A percentile compares a stretch with the other conserved stretches of the same genome.
These are phyloP conservation scores for Unio pictorum DNA, from an alignment of 2,888 invertebrate species.

Conservation along the genomic window DNA sequence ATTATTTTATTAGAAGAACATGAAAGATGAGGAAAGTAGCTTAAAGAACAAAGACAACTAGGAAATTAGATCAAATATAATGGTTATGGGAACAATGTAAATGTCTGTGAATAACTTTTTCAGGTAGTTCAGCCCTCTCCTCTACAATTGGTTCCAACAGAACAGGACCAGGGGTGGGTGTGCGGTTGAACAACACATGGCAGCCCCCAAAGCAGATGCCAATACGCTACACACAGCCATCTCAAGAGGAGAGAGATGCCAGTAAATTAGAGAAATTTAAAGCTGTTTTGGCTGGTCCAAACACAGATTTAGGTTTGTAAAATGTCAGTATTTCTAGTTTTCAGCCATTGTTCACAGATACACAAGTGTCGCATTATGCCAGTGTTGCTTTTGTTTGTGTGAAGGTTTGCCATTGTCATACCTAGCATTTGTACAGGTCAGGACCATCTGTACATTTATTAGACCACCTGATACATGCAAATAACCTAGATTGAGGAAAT, in stretches of 20 bases:
- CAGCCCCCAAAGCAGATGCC: conserved; percentile 59
- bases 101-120: no score
- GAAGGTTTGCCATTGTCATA: no score
- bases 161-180: conserved; percentile 70
- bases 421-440: no score
- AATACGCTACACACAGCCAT: conserved; percentile 50
- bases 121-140: conserved; percentile 6
- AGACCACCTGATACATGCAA: no score
- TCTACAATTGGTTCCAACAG: conserved; percentile 29
- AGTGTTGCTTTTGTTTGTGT: no score
- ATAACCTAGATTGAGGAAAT: no score
- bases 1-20: no score
- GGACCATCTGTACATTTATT: no score
- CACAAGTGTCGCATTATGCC: background rate
- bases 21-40: no score
- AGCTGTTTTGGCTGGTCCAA: conserved; percentile 82
- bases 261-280: conserved; percentile 91
- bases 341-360: background rate
- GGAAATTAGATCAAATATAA: no score
- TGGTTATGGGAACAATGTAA: no score
- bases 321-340: background rate
- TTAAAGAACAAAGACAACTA: no score
- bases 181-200: conserved; percentile 61
- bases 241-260: conserved; percentile 70
- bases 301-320: conserved; percentile 79